Evolutionary conservation across 2,888 invertebrate species (phyloP).

Genomic region (Drosophila sordidula): DNA sequence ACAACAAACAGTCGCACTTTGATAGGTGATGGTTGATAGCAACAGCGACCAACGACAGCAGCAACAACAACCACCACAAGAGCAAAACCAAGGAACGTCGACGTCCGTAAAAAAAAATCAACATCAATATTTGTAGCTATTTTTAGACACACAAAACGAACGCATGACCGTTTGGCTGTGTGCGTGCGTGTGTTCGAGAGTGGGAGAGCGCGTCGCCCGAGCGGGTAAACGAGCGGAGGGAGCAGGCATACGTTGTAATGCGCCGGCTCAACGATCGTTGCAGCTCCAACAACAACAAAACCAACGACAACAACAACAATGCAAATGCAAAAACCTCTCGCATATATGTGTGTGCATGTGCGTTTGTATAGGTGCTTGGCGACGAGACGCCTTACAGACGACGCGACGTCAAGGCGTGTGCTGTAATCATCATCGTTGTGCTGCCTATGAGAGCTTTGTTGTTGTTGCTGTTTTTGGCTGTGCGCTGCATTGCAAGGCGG

Average conservation of each 20-base stretch:
- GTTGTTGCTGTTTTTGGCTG: slow-evolving; percentile 4
- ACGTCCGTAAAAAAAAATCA: slow-evolving; percentile 78
- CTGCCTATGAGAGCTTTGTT: slow-evolving; percentile 9
- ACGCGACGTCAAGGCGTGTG: slow-evolving; percentile 59
- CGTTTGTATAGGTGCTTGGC: slow-evolving; percentile 37
- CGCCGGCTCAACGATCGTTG: slow-evolving; percentile 75
- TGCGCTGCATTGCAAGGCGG: slow-evolving; percentile 18
- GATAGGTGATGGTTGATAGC: slow-evolving; percentile 79
- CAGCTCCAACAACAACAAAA: slow-evolving; percentile 25
- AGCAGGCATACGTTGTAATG: slow-evolving; percentile 53
- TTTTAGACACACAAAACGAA: slow-evolving; percentile 74
- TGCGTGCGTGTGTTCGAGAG: slow-evolving; percentile 29
- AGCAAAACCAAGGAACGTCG: slow-evolving; percentile 34
- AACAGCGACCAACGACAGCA: slow-evolving; percentile 31
- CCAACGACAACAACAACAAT: slow-evolving; percentile 30
- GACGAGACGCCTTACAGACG: slow-evolving; percentile 69
- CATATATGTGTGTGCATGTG: slow-evolving; percentile 12
- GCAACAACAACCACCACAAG: slow-evolving; percentile 31
- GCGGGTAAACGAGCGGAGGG: slow-evolving; percentile 5
- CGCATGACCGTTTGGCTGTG: slow-evolving; percentile 65
- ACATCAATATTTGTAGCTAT: slow-evolving; percentile 82
- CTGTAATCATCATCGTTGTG: slow-evolving; percentile 40
- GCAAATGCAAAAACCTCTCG: slow-evolving; percentile 55
- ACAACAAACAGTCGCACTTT: slow-evolving; percentile 70
- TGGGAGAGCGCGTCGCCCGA: slow-evolving; percentile 22